These are phyloP conservation scores for Chaetogeoica ovagalla DNA, from an alignment of 2,888 invertebrate species.

Conservation along the genomic window DNA sequence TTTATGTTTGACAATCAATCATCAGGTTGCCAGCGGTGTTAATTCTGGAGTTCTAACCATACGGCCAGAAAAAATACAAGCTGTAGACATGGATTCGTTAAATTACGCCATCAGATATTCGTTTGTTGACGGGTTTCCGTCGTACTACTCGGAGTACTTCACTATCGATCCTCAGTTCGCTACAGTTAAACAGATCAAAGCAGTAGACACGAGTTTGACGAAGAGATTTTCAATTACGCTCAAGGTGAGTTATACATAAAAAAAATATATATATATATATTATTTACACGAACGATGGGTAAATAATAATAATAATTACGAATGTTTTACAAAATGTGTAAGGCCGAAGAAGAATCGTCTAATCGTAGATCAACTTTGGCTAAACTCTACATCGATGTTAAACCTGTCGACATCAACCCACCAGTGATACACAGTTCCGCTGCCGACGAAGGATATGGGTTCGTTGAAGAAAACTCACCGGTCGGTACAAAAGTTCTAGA, in stretches of 20 bases:
- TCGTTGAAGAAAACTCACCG: constrained; percentile 82
- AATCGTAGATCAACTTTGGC: constrained; percentile 80
- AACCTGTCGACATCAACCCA: constrained; percentile 84
- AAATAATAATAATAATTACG: constrained; percentile 27
- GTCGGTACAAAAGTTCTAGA: constrained; percentile 81
- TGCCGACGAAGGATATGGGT: constrained; percentile 66
- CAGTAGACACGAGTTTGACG: constrained; percentile 75
- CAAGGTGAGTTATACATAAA: constrained; percentile 64
- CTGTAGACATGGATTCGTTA: constrained; percentile 86
- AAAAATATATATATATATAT: not conserved
- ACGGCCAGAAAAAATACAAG: constrained; percentile 85
- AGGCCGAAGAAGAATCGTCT: constrained; percentile 83
- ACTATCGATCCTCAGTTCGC: constrained; percentile 80
- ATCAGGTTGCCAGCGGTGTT: constrained; percentile 77
- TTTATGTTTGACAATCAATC: constrained; percentile 20
- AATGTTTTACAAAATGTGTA: constrained; percentile 55
- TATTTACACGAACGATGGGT: not conserved
- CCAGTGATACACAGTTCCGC: constrained; percentile 75
- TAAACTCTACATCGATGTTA: constrained; percentile 77
- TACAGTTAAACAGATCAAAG: constrained; percentile 76
- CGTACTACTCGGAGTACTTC: constrained; percentile 78
- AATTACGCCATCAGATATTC: constrained; percentile 80
- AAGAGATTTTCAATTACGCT: constrained; percentile 81
- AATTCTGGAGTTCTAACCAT: constrained; percentile 81
- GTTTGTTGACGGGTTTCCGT: constrained; percentile 79